phyloP scores from a whole-genome alignment of 2,797 vertebrate genomes.

The Cossypha heuglini region DNA sequence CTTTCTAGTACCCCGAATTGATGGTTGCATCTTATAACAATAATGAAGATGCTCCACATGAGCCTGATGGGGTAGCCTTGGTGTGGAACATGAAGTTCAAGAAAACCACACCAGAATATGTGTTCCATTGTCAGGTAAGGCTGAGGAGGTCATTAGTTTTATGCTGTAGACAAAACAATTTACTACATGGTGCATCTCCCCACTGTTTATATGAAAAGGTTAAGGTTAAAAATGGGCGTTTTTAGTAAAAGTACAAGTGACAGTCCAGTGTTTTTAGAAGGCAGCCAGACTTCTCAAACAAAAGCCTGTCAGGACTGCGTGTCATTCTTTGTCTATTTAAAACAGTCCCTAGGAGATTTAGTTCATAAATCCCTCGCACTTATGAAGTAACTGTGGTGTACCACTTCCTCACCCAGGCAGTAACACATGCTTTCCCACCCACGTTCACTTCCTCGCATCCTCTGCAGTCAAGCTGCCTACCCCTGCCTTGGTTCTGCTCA shows the following conservation, averaged over 20 bases:
- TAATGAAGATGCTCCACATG: constrained; percentile 95
- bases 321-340: constrained; percentile 76
- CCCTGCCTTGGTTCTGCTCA: constrained; percentile 6
- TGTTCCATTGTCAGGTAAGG: constrained; percentile 97
- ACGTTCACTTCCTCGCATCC: constrained; percentile 63
- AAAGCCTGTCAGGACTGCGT: constrained; percentile 57
- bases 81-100: constrained; percentile 99
- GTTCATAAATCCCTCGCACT: constrained; percentile 83
- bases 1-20: constrained; percentile 89
- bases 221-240: constrained; percentile 59
- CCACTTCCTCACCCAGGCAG: constrained; percentile 87
- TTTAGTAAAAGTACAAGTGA: constrained; percentile 60
- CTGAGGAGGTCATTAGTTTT: constrained; percentile 10
- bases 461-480: constrained; percentile 30
- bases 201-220: constrained; percentile 16
- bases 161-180: constrained; percentile 9
- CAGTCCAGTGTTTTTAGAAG: constrained; percentile 68
- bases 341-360: constrained; percentile 74
- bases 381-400: constrained; percentile 85
- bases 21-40: constrained; percentile 97
- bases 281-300: constrained; percentile 55
- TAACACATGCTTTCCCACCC: constrained; percentile 86
- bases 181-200: neutral
- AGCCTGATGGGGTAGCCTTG: constrained; percentile 93
- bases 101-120: constrained; percentile 94